Evolutionary conservation across 2,888 invertebrate genomes (phyloP).

Genomic region (Hirtodrosophila cameraria): DNA sequence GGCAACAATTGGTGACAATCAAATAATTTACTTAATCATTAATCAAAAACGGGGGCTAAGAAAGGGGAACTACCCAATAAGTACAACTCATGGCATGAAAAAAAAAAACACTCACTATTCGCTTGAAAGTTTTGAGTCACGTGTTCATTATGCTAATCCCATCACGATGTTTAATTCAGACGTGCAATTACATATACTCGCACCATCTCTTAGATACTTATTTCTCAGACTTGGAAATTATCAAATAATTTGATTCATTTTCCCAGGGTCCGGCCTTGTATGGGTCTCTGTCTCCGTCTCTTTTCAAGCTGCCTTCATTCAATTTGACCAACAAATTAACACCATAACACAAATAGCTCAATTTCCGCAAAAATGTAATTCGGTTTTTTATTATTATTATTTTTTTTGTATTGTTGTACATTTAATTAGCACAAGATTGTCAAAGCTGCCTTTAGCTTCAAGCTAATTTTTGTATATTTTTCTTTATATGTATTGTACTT

Average conservation of each 20-base stretch:
- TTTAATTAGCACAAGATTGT: constrained; percentile 53
- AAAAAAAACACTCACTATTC: not conserved
- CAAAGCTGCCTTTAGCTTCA: no score
- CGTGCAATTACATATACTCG: constrained; percentile 25
- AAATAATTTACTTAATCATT: constrained; percentile 15
- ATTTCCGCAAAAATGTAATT: constrained; percentile 69
- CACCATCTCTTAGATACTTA: not conserved
- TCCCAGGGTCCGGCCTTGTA: constrained; percentile 36
- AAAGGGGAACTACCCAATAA: no score
- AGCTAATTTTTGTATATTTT: no score
- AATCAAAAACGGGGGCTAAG: not conserved
- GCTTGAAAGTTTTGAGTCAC: not conserved
- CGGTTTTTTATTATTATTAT: constrained; percentile 20
- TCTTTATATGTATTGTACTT: constrained; percentile 20
- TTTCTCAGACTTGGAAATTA: constrained; percentile 17
- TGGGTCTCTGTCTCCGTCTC: constrained; percentile 1
- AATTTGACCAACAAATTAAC: constrained; percentile 62
- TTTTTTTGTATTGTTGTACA: constrained; percentile 22
- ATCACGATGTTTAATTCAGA: not conserved
- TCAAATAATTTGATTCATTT: constrained; percentile 15
- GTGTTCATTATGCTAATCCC: constrained; percentile 6
- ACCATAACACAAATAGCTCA: constrained; percentile 56
- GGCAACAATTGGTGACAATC: constrained; percentile 17
- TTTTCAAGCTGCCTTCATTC: constrained; percentile 11
- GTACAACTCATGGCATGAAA: not conserved